Base-by-base conservation (phyloP, 2,888 invertebrate species). In the Himalopsyche japonica region DNA sequence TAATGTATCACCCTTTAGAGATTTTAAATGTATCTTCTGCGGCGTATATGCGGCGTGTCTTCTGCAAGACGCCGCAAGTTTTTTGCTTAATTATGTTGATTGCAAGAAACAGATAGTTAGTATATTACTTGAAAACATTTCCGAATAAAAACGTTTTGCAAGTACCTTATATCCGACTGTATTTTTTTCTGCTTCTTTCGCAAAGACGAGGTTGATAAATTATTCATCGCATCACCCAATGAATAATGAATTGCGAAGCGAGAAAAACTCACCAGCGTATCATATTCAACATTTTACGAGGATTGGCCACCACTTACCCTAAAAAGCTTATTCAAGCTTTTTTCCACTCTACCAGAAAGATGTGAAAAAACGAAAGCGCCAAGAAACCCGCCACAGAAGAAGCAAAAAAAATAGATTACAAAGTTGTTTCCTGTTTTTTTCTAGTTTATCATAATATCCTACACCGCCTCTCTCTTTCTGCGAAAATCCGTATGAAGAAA, bases 381-480 rank as follows among this genome's bases (percentile, higher is more conserved):
- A 70, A 70, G 70, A 70, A 70, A 70, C 20, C 20, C 37, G 37
- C 77, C 32, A 15, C n/a, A 24, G 43, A 77, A 34, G 27, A 77
- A 77, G 77, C 37, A 77, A 76, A 24, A 76, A 82, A 78, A 82
- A 82, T 78, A 82, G 64, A 82, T 82, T 82, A 82, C 78, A 57
- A 82, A 78, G 82, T 82, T 64, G 82, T 78, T 82, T 82, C 57
- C 77, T 49, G 70, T 81, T 70, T 49, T 82, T 82, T 76, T 82
- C 48, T 78, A 78, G 82, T 82, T 82, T 82, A 49, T 64, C 78
- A 48, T 78, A 78, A 82, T 82, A 77, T 48, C 79, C 47, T 30
- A 47, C 78, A 77, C 77, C 18, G 76, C 76, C 78, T 49, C 77
- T 82, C 77, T 82, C n/a, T 24, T 43, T 43, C 27, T 18, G 34